Evolutionary conservation across 2,113 vertebrate species (phyloP), one percentile per base, ranked within the genome.

Genomic region (Caracal caracal): DNA sequence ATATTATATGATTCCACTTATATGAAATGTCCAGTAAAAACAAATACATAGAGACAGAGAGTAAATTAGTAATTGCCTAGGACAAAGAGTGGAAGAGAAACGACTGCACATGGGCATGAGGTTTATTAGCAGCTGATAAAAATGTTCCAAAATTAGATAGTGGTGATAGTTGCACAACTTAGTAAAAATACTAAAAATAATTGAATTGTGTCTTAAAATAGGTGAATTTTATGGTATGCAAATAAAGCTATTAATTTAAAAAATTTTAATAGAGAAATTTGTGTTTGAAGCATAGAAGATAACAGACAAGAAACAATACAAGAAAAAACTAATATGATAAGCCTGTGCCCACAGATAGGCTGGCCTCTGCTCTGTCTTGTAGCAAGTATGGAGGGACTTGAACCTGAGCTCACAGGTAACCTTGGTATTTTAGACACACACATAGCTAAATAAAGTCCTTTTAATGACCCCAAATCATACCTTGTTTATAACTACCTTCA

Each of bases 241-340:
- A 68, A 93, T 96, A 51, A 88, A 70, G 4, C 3, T 85, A 16
- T 92, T 90, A 56, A 37, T 43, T 95, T 71, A 53, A 71, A 75
- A 85, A 53, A 17, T 6, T 40, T 88, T 24, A 35, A 43, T 4
- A 28, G 8, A 76, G 4, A 81, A 79, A 49, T 86, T 78, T 68
- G 9, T 70, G 9, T 61, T 92, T 76, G 88, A 88, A 92, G 93
- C 49, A 63, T 2, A 75, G 53, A 20, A 70, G 40, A 24, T 85
- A 56, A 51, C 8, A 37, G 47, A 79, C 11, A 22, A 26, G n/a
- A 91, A 95, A 70, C 15, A 88, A 85, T 16, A 40, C 4, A 66
- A 87, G 82, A 68, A 66, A 70, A 71, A 70, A 47, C 12, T 53
- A 87, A 0, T 10, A 30, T 6, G 5, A 40, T 82, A 85, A 86